Percentiles rank a stretch among this genome's conserved stretches.
Evolutionary conservation across 2,113 vertebrate genomes (phyloP).

Genomic region (Vicugna pacos): DNA sequence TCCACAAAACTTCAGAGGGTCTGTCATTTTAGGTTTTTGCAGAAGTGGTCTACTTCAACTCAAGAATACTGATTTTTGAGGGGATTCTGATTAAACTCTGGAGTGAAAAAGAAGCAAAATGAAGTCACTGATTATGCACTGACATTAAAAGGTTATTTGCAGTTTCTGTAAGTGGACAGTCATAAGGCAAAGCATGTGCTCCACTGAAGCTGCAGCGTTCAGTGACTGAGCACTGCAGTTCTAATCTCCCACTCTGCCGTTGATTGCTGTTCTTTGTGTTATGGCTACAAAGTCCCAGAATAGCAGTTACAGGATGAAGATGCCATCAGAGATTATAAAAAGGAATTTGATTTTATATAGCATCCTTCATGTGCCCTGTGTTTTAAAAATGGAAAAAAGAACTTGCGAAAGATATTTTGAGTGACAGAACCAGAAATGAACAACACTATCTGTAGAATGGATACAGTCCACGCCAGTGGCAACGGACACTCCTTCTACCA

Average conservation of each 20-base stretch:
- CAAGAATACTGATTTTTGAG: conserved; percentile 13
- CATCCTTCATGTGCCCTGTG: conserved; percentile 57
- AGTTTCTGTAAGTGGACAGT: conserved; percentile 63
- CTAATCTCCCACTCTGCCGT: conserved; percentile 55
- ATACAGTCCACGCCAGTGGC: neutral
- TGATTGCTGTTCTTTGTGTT: conserved; percentile 77
- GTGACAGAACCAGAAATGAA: conserved; percentile 45
- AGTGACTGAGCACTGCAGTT: conserved; percentile 57
- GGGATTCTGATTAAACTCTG: conserved; percentile 41
- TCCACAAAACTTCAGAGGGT: neutral
- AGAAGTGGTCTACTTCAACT: conserved; percentile 1
- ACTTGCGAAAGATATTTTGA: conserved; percentile 57
- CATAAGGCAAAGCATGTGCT: conserved; percentile 13
- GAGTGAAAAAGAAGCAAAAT: conserved; percentile 11
- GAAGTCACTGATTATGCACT: conserved; percentile 9
- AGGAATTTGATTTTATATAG: conserved; percentile 75
- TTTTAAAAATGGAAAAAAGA: conserved; percentile 77
- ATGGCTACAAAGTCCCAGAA: conserved; percentile 74
- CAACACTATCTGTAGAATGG: neutral
- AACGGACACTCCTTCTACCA: neutral
- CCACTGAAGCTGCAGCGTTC: neutral
- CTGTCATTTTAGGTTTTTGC: neutral
- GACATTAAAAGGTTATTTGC: conserved; percentile 56
- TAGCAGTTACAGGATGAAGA: conserved; percentile 75
- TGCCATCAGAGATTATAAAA: conserved; percentile 75